These are phyloP conservation scores for Pararge aegeria DNA, from an alignment of 1,140 invertebrate genomes.

Conservation along the genomic window DNA sequence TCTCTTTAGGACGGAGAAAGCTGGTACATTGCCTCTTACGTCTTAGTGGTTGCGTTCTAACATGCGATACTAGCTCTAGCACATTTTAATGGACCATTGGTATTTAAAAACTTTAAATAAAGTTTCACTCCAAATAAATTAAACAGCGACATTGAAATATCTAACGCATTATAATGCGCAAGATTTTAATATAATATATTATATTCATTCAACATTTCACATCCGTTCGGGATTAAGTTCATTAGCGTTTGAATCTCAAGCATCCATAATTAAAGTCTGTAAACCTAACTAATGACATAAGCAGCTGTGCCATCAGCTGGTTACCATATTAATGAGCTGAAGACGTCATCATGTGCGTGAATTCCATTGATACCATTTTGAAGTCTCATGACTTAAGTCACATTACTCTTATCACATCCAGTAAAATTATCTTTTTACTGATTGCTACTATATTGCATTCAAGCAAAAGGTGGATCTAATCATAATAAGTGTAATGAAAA, in stretches of 20 bases:
- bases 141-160: neutral
- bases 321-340: constrained; percentile 6
- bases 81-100: constrained; percentile 5
- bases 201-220: neutral
- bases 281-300: neutral
- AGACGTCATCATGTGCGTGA: neutral
- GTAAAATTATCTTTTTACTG: neutral
- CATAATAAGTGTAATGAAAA: too few relatives aligned
- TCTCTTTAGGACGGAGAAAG: constrained; percentile 13
- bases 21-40: constrained; percentile 7
- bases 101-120: neutral
- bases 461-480: neutral
- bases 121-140: constrained; percentile 1
- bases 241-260: neutral
- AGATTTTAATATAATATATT: too few relatives aligned
- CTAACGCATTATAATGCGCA: neutral
- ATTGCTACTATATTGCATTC: neutral
- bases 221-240: constrained; percentile 1
- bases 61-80: neutral
- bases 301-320: constrained; percentile 7
- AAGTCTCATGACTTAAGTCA: constrained; percentile 1
- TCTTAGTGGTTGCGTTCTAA: constrained; percentile 8
- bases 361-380: neutral
- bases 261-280: constrained; percentile 1
- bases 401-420: neutral